Evolutionary conservation across 2,113 vertebrate species (phyloP).

Genomic region (Lipotes vexillifer): DNA sequence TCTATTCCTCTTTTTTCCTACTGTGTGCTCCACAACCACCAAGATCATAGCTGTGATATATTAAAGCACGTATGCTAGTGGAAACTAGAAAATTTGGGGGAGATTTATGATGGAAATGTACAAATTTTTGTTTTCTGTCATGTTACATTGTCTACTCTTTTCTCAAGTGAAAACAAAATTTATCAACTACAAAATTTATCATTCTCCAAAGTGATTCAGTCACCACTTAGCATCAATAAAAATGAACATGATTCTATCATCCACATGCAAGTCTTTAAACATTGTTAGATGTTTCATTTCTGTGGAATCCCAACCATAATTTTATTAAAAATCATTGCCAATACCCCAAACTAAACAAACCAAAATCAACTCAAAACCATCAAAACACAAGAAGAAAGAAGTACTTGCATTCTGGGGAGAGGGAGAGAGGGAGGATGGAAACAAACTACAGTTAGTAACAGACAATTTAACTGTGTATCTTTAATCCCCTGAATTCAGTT

Average conservation of each 20-base stretch:
- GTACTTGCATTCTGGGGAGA: background rate
- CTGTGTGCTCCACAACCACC: background rate
- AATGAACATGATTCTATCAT: background rate
- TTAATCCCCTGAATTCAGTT: background rate
- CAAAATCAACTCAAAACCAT: background rate
- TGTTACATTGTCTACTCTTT: background rate
- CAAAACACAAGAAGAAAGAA: background rate
- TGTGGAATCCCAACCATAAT: background rate
- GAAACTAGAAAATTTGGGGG: background rate
- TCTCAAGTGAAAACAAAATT: background rate
- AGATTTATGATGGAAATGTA: background rate
- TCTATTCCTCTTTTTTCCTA: background rate
- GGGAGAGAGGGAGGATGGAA: background rate
- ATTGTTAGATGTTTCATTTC: background rate
- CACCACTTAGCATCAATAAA: background rate
- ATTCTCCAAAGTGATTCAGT: background rate
- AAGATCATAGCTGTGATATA: background rate
- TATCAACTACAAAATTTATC: background rate
- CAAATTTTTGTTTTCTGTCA: background rate
- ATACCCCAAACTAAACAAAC: background rate
- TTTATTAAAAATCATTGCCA: background rate
- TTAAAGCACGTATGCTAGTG: background rate
- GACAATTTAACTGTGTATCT: background rate
- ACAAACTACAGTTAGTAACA: background rate
- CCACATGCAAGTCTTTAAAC: background rate